Evolutionary conservation across 1,140 invertebrate genomes (phyloP).

Genomic region (Holcopasites calliopsidis): DNA sequence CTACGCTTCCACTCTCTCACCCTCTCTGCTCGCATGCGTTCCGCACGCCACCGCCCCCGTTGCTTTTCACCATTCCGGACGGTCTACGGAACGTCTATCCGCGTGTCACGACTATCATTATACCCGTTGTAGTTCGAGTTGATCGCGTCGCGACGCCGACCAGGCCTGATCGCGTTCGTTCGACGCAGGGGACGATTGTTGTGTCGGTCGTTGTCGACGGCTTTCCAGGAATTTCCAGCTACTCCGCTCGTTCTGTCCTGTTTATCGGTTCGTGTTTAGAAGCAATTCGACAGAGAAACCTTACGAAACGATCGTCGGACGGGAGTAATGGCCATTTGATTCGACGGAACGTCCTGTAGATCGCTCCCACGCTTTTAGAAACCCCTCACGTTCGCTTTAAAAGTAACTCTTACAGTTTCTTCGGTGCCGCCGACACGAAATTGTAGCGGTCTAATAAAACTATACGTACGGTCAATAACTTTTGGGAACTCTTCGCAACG

Average conservation of each 20-base stretch:
- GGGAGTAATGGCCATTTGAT: conserved; percentile 11
- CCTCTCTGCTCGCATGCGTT: not conserved
- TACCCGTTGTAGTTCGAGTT: not conserved
- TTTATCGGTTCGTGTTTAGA: conserved; percentile 18
- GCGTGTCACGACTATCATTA: conserved; percentile 27
- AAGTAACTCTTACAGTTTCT: not conserved
- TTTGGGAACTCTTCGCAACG: too few relatives aligned
- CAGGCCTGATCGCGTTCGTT: not conserved
- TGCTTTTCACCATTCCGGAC: conserved; percentile 10
- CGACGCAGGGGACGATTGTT: not conserved
- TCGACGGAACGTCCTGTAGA: not conserved
- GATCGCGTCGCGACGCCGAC: not conserved
- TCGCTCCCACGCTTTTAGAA: not conserved
- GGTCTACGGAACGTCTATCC: conserved; percentile 13
- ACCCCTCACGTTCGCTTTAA: not conserved
- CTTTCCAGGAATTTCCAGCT: conserved; percentile 15
- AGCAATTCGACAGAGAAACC: conserved; percentile 4
- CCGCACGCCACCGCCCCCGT: not conserved
- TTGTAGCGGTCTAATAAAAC: too few relatives aligned
- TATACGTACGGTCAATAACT: too few relatives aligned
- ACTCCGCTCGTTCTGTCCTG: conserved; percentile 25
- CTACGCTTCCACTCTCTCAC: conserved; percentile 1
- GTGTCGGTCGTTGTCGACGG: not conserved
- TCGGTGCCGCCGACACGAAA: not conserved
- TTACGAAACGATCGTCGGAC: conserved; percentile 18